Base-by-base conservation (phyloP, 2,113 vertebrate genomes). In the Pungitius pungitius region DNA sequence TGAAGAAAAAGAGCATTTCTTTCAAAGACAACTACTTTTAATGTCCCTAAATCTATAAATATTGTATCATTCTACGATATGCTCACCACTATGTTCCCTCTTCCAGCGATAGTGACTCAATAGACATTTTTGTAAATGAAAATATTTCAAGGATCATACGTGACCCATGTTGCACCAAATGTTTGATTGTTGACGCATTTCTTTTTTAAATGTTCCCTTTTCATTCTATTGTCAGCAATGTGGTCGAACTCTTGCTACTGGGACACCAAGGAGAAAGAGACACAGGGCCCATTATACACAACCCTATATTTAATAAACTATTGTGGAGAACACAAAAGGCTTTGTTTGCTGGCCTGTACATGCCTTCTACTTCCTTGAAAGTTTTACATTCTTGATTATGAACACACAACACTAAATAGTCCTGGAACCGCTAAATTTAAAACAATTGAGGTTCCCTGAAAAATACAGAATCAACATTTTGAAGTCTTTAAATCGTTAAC, bases 211-310 rank as follows among this genome's bases (percentile, higher is more conserved):
- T 59, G 30, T 64, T 37, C 58, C n/a, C 26, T 20, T 56, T 66
- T 37, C 15, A 55, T 66, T 72, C 35, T 57, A 15, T 77, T 51
- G 37, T 33, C 49, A 51, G 57, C 68, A 27, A 35, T 73, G 56
- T 58, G 26, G 45, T 27, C 35, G 22, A 30, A 33, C 59, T 59
- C 24, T 49, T 20, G 42, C 51, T 74, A 33, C 58, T 30, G 3
- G 24, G 73, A 64, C 61, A 18, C n/a, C 20, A 22, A 24, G n/a
- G 9, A 18, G 43, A n/a, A 37, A 17, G 6, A 47, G 47, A 67
- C 62, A 68, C n/a, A 73, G 56, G 39, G 8, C 59, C 58, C 35
- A 73, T 73, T 73, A 24, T 63, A 8, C 37, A 52, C 45, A 9
- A 14, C 45, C 42, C 33, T 3, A 42, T 17, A 62, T 26, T 33